These are phyloP conservation scores for Epizoanthus scotinus DNA, from an alignment of 92 coral and sea anemone species.

Conservation along the genomic window DNA sequence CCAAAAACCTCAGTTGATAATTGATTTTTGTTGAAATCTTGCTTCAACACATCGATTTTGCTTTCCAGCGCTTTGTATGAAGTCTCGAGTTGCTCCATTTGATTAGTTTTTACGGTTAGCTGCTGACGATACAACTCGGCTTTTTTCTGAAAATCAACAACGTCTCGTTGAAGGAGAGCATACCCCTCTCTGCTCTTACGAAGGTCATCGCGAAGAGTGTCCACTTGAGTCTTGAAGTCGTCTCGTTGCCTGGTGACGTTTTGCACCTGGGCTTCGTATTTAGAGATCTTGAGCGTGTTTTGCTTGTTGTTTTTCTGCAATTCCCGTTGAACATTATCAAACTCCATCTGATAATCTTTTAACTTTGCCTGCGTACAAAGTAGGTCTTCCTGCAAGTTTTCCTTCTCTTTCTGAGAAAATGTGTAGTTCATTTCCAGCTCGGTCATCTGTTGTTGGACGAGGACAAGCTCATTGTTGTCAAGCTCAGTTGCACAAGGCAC, in stretches of 20 bases:
- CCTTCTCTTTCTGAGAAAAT: slow-evolving; percentile 90
- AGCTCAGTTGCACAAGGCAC: slow-evolving; percentile 66
- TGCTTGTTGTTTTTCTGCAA: slow-evolving; percentile 86
- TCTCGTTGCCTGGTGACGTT: slow-evolving; percentile 84
- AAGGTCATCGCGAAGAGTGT: slow-evolving; percentile 78
- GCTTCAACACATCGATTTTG: slow-evolving; percentile 85
- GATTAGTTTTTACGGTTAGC: slow-evolving; percentile 73
- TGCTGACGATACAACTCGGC: slow-evolving; percentile 83
- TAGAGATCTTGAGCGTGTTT: slow-evolving; percentile 78
- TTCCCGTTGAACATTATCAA: slow-evolving; percentile 84
- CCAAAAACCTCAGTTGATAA: slow-evolving; percentile 82
- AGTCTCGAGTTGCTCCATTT: slow-evolving; percentile 78
- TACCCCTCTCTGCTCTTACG: slow-evolving; percentile 83
- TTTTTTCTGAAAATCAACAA: slow-evolving; percentile 84
- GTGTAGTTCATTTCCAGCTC: slow-evolving; percentile 93
- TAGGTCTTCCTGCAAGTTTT: slow-evolving; percentile 87
- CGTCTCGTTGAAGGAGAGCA: slow-evolving; percentile 82
- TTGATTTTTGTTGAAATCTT: slow-evolving; percentile 82
- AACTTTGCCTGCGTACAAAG: slow-evolving; percentile 73
- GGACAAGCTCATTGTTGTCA: slow-evolving; percentile 69
- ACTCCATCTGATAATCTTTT: slow-evolving; percentile 83
- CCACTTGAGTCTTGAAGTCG: slow-evolving; percentile 85
- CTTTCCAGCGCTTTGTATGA: slow-evolving; percentile 83
- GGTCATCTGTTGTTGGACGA: slow-evolving; percentile 81
- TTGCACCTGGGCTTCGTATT: slow-evolving; percentile 90